A percentile compares a stretch with the other conserved stretches of the same genome.
Evolutionary conservation across 2,113 vertebrate genomes (phyloP).

Genomic region (Dendrocopos noguchii): DNA sequence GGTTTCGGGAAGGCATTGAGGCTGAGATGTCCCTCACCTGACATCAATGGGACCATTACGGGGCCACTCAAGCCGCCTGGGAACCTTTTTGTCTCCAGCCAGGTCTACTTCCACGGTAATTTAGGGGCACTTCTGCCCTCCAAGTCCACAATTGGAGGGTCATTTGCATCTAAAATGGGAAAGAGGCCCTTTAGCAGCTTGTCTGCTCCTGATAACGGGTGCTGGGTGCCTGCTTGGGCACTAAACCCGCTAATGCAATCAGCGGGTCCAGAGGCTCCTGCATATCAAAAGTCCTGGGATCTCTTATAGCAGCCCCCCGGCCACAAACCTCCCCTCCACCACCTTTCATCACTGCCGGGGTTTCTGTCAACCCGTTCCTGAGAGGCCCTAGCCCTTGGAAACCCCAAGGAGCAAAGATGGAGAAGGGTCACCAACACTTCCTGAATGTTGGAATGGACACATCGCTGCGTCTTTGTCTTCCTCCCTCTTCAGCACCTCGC

Average conservation of each 20-base stretch:
- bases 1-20: conserved; percentile 35
- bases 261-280: neutral
- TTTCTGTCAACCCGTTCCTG: neutral
- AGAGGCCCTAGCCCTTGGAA: neutral
- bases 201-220: conserved; percentile 31
- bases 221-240: neutral
- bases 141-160: conserved; percentile 52
- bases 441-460: neutral
- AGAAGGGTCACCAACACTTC: neutral
- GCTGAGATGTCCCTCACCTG: neutral
- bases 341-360: conserved; percentile 14
- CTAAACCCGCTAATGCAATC: conserved; percentile 64
- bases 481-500: neutral
- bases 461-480: neutral
- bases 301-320: neutral
- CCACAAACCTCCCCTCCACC: neutral
- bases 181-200: conserved; percentile 21
- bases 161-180: conserved; percentile 61
- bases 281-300: conserved; percentile 51
- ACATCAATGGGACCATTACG: conserved; percentile 34
- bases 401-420: neutral
- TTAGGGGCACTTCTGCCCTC: neutral
- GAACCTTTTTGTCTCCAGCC: conserved; percentile 26
- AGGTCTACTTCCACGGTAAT: conserved; percentile 26
- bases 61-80: neutral